Evolutionary conservation across 2,113 vertebrate genomes (phyloP).

Genomic region (Notechis scutatus): DNA sequence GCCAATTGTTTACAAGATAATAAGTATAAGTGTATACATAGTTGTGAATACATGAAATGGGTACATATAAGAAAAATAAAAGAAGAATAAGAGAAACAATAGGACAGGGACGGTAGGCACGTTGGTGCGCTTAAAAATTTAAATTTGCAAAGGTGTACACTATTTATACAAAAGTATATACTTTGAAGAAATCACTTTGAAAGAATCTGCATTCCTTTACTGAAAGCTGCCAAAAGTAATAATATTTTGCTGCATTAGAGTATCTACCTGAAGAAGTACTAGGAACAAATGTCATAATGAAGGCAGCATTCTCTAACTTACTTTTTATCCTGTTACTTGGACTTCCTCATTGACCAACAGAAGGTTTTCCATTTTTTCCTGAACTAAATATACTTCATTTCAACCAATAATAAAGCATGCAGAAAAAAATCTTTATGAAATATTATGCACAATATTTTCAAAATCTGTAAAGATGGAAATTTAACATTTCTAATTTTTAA

Average conservation of each 20-base stretch:
- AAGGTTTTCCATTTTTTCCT: not conserved
- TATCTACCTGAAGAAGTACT: not conserved
- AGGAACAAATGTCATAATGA: not conserved
- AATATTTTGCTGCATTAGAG: not conserved
- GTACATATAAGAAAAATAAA: too few relatives aligned
- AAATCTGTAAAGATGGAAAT: not conserved
- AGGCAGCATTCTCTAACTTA: not conserved
- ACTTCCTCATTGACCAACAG: too few relatives aligned
- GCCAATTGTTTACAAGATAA: too few relatives aligned
- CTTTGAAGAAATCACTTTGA: not conserved
- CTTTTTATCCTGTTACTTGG: not conserved
- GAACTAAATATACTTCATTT: not conserved
- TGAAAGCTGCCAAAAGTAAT: not conserved
- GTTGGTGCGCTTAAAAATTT: too few relatives aligned
- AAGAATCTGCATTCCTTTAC: not conserved
- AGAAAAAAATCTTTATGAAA: not conserved
- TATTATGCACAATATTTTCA: not conserved
- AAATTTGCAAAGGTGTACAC: not conserved
- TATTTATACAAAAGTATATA: not conserved
- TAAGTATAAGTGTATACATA: too few relatives aligned
- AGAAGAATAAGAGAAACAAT: too few relatives aligned
- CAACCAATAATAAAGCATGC: not conserved
- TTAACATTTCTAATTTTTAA: not conserved
- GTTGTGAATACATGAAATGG: too few relatives aligned
- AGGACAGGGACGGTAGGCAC: too few relatives aligned